Conservation (phyloP, 2,888 invertebrate genomes). For the Tyria jacobaeae region DNA sequence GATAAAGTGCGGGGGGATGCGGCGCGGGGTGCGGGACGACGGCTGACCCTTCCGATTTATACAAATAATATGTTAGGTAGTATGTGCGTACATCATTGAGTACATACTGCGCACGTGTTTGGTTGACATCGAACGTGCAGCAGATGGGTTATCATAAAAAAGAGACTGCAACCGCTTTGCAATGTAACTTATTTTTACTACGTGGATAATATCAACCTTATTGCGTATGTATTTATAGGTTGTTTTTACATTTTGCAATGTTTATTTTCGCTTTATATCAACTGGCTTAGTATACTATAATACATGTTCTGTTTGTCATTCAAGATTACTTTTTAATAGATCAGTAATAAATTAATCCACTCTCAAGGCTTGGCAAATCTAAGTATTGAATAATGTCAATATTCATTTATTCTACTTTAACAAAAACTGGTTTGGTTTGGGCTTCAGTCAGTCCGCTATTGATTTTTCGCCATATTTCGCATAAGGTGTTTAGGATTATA, state of each 20-base stretch:
- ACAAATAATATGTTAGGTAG: constrained; percentile 36
- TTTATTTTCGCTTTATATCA: background rate
- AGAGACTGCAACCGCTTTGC: constrained; percentile 21
- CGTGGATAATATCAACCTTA: constrained; percentile 2
- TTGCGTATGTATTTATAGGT: background rate
- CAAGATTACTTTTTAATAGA: background rate
- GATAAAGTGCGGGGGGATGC: constrained; percentile 56
- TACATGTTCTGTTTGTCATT: background rate
- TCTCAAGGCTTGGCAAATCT: background rate
- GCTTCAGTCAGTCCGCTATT: no score
- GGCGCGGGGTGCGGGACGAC: constrained; percentile 42
- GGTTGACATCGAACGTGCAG: constrained; percentile 43
- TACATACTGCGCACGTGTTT: constrained; percentile 43
- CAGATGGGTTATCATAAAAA: constrained; percentile 37
- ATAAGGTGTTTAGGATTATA: no score
- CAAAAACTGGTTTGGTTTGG: no score
- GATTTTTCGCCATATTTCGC: background rate
- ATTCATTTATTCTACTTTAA: no score
- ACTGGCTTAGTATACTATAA: background rate
- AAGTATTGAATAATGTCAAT: no score
- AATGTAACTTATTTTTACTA: constrained; percentile 17
- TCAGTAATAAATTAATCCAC: background rate
- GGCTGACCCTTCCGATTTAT: constrained; percentile 66
- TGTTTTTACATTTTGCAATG: background rate
- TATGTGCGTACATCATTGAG: constrained; percentile 42